Evolutionary conservation across 2,797 vertebrate genomes (phyloP).

Genomic region (Tragopan temminckii): DNA sequence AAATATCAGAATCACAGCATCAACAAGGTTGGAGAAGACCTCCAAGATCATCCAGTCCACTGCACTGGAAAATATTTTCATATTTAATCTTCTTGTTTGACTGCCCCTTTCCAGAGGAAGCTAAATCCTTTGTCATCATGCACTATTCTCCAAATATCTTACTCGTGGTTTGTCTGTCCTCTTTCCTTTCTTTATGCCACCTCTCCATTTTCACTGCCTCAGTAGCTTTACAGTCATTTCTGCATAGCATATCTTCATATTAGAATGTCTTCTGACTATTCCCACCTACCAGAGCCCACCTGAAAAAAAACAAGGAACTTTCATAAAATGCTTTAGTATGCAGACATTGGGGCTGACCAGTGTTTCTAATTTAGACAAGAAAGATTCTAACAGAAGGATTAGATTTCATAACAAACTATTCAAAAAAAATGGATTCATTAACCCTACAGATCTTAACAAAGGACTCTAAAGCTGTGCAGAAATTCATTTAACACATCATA

Average conservation of each 20-base stretch:
- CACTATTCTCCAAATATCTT: not conserved
- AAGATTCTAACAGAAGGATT: accelerated
- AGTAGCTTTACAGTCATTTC: not conserved
- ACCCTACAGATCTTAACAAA: not conserved
- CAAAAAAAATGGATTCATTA: not conserved
- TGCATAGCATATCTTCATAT: not conserved
- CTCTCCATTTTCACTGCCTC: not conserved
- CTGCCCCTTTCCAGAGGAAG: not conserved
- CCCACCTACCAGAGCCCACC: not conserved
- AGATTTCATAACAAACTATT: not conserved
- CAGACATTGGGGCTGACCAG: accelerated
- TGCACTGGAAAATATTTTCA: not conserved
- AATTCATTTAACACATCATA: not conserved
- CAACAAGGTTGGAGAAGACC: no score
- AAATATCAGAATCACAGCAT: no score
- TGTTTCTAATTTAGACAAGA: not conserved
- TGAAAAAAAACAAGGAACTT: not conserved
- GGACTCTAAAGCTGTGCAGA: not conserved
- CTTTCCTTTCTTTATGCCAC: not conserved
- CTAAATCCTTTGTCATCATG: not conserved
- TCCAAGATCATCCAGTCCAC: no score
- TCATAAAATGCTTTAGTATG: not conserved
- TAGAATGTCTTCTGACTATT: not conserved
- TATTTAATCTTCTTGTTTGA: not conserved
- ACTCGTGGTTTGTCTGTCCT: not conserved